These are phyloP conservation scores for Keiferia lycopersicella DNA, from an alignment of 2,888 invertebrate species.

Conservation along the genomic window DNA sequence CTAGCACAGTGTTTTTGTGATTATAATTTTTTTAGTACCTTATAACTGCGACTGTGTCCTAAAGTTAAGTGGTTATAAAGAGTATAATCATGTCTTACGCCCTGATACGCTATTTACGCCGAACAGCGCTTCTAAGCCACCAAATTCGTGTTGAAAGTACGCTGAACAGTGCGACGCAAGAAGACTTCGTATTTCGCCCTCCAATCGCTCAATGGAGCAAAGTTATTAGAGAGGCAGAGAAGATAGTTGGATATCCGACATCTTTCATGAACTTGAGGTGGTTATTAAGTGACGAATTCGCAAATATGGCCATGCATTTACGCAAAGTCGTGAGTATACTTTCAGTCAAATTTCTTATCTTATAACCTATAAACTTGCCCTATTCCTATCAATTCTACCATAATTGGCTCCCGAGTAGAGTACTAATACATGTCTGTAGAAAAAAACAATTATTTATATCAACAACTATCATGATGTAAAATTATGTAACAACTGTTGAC, in stretches of 20 bases:
- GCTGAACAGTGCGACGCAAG: slow-evolving; percentile 68
- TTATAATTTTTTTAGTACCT: slow-evolving; percentile 34
- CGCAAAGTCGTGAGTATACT: slow-evolving; percentile 71
- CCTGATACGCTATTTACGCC: slow-evolving; percentile 66
- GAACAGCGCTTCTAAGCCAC: slow-evolving; percentile 56
- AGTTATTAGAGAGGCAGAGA: slow-evolving; percentile 75
- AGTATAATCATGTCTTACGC: slow-evolving; percentile 63
- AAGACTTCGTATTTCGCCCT: slow-evolving; percentile 71
- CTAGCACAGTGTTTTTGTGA: slow-evolving; percentile 41
- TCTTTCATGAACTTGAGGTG: slow-evolving; percentile 82
- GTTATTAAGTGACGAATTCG: slow-evolving; percentile 83
- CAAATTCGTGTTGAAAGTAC: slow-evolving; percentile 67
- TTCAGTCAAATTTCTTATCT: slow-evolving; percentile 20
- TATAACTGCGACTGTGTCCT: slow-evolving; percentile 47
- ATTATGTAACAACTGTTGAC: not conserved
- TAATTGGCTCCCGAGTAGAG: no score
- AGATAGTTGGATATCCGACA: slow-evolving; percentile 81
- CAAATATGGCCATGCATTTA: slow-evolving; percentile 80
- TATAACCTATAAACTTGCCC: not conserved
- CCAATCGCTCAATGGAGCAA: slow-evolving; percentile 71
- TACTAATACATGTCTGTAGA: not conserved
- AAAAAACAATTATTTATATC: not conserved
- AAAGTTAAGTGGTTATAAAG: slow-evolving; percentile 34
- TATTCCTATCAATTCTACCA: not conserved
- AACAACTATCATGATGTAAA: not conserved